Evolutionary conservation across 2,113 vertebrate species (phyloP), one percentile per base, ranked within the genome.

Genomic region (Tupaia tana): DNA sequence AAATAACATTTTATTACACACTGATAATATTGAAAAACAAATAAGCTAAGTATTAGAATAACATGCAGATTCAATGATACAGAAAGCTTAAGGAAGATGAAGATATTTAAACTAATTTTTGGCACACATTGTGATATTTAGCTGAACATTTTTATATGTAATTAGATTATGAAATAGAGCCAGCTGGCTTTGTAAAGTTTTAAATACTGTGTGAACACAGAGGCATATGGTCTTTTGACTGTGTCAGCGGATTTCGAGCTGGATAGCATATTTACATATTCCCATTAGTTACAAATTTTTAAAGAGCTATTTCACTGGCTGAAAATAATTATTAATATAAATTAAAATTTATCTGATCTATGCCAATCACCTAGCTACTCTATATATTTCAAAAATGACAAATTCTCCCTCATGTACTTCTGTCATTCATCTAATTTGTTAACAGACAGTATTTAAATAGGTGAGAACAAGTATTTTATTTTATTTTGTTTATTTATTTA

Each of bases 161-260:
- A 83, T 97, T 96, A 71, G 87, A 79, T 84, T 43, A 85, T 58
- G 90, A 97, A 96, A 61, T 95, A 91, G 95, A 61, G 7, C 91
- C 84, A 95, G 75, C 1, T 95, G 34, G 85, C 73, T 97, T 95
- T 71, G 67, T 52, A 86, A 86, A 78, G 63, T 95, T 31, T 85
- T 92, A 71, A 88, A 67, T 89, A 78, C 74, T 81, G 56, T 95
- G 64, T 56, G 83, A 64, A 85, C 73, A 79, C 61, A 91, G 56
- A 94, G 61, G 61, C 93, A 71, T 70, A 74, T 66, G 31, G 80
- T 73, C 19, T 19, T 95, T 95, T 11, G 61, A 79, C 67, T 69
- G 18, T 94, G 95, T 91, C 94, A 81, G 11, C 1, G 75, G 71
- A 90, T 92, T 97, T 86, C n/a, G 13, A 56, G 56, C 11, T 25